Evolutionary conservation across 1,140 invertebrate genomes (phyloP), one percentile per base, ranked within the genome.

Genomic region (Olivierus martensii): DNA sequence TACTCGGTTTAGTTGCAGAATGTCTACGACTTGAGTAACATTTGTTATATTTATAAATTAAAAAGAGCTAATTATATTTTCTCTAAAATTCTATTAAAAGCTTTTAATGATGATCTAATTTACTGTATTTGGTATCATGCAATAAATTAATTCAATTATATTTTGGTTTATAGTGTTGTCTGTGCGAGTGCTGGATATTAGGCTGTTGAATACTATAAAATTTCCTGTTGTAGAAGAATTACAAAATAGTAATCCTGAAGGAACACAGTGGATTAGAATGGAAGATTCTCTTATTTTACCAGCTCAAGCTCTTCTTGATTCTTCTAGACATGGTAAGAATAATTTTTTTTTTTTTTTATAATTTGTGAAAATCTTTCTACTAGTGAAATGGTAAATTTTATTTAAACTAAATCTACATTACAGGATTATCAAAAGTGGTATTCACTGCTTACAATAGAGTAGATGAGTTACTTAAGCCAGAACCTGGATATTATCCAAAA

Each of bases 361-460:
- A 15, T 11, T 41, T 6, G n/a, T 7, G 17, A 41, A 41, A 41
- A 41, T n/a, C n/a, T n/a, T n/a, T n/a, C n/a, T n/a, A n/a, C n/a
- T n/a, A n/a, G n/a, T n/a, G n/a, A n/a, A n/a, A n/a, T n/a, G n/a
- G n/a, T n/a, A n/a, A n/a, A n/a, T n/a, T n/a, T n/a, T n/a, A n/a
- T n/a, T n/a, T n/a, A n/a, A n/a, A n/a, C n/a, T n/a, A n/a, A n/a
- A n/a, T n/a, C n/a, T n/a, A n/a, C n/a, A n/a, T 41, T 84, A 91
- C 3, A 78, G 87, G 50, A 11, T 42, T 53, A 22, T 52, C 46
- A 36, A 52, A 53, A 51, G 78, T 94, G 51, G 88, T 95, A 0
- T 94, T 94, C 70, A 84, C 90, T 62, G 87, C 86, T 0, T 95
- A 92, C 69, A 84, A 92, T 68, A 82, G 84, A 39, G 73, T 95